These are phyloP conservation scores for Hemitrygon akajei DNA, from an alignment of 2,797 vertebrate species.

Conservation along the genomic window DNA sequence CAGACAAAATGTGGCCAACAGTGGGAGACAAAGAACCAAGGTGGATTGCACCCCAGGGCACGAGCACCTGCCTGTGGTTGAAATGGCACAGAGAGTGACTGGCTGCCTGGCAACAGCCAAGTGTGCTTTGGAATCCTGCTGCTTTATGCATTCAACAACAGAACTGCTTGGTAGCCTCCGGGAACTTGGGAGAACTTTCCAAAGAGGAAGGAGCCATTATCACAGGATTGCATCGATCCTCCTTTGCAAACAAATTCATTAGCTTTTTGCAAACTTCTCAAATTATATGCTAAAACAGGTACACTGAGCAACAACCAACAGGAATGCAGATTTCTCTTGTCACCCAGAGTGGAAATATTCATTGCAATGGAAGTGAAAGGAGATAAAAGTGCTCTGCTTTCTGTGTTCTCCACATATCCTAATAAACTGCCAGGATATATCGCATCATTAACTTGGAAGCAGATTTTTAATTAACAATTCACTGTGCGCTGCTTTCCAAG, in stretches of 20 bases:
- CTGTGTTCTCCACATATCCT: not conserved
- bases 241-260: not conserved
- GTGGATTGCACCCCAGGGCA: not conserved
- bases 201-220: not conserved
- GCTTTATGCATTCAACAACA: not conserved
- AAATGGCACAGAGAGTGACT: not conserved
- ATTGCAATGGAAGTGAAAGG: not conserved
- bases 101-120: conserved; percentile 21
- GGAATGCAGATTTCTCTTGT: not conserved
- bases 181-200: not conserved
- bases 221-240: not conserved
- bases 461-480: not conserved
- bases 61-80: not conserved
- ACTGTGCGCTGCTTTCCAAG: not conserved
- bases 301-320: not conserved
- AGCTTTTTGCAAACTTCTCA: not conserved
- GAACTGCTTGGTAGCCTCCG: not conserved
- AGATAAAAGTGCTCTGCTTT: not conserved
- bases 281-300: not conserved
- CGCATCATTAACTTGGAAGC: not conserved
- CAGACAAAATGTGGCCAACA: conserved; percentile 1
- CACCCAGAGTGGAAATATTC: not conserved
- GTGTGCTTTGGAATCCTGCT: not conserved
- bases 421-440: not conserved
- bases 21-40: not conserved